Evolutionary conservation across 2,888 invertebrate species (phyloP), one percentile per base, ranked within the genome.

Genomic region (Erynnis tages): DNA sequence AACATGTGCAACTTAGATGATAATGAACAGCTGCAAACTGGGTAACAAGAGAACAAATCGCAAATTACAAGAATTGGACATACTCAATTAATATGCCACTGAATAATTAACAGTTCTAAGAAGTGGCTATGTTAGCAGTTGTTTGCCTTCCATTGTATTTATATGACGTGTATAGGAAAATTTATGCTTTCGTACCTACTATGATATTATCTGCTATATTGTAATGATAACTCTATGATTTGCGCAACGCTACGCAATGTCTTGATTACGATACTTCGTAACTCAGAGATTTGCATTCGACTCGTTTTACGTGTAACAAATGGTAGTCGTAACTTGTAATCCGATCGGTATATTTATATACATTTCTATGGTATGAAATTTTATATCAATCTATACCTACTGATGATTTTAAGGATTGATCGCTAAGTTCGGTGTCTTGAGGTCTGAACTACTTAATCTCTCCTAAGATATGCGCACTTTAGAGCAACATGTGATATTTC

Each of bases 41-140:
- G n/a, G n/a, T n/a, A n/a, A 25, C 25, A 4, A 7, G 21, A 21
- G 5, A 21, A 3, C 21, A 4, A 21, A 3, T 4, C 10, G 29
- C 11, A 52, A 4, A 5, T 14, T 14, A 14, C 8, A 38, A 38
- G 38, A 38, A 38, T 38, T 38, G 14, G 23, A 23, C 7, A 25
- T 25, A 14, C 25, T 40, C 13, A 40, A 40, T 40, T 25, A 40
- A 37, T 37, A 37, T 16, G 23, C 11, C 11, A 19, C 25, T 40
- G 38, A 23, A 25, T 40, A 25, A 40, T 40, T 25, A 13, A 25
- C 19, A 23, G 23, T 40, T 38, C 40, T 14, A n/a, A 25, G 40
- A 40, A 14, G 40, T 54, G 56, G 58, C 53, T 60, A 66, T 67
- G 67, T n/a, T n/a, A n/a, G n/a, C n/a, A n/a, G n/a, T 73, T 70